Base-by-base conservation (phyloP, 2,888 invertebrate species). In the Panopea generosa region DNA sequence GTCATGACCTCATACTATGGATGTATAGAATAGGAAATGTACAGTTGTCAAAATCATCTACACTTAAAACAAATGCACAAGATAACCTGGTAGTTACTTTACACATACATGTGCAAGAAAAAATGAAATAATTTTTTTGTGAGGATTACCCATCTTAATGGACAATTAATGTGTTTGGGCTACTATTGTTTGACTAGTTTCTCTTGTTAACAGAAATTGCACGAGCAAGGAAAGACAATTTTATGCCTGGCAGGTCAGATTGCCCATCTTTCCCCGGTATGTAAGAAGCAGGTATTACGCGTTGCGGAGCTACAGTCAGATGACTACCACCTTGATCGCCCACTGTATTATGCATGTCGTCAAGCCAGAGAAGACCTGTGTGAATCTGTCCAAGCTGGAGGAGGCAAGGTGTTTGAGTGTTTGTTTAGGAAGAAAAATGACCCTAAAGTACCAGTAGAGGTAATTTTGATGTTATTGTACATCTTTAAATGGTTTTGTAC, bases 281-380 rank as follows among this genome's bases (percentile, higher is more conserved):
- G 99, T 92, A 95, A 95, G 86, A 94, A 95, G 70, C 96, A 98
- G 91, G 95, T 99, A 7, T 94, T 96, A 75, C 95, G 95, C 56
- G 94, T 99, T 6, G 96, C 97, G 3, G 97, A 98, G 92, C 95
- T 98, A 84, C 99, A 98, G 92, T 95, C 97, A 0, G 96, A 96
- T 85, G 96, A 96, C 90, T 95, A 97, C 65, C 97, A 96, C 91
- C 93, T 97, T 70, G 99, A 99, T 92, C 94, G 97, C 72, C 95
- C 97, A 65, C 94, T 99, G 76, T 98, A 96, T 93, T 95, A 96
- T 86, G 97, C 98, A 0, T 99, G 99, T 92, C 94, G 95, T 22
- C 94, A 95, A 38, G 99, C 99, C 91, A 95, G 97, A 66, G 95
- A 96, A 85, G 87, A 84, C 22, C 91, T 94, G 81, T 98, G 98